A percentile compares a stretch with the other conserved stretches of the same genome.
phyloP scores from a whole-genome alignment of 2,888 invertebrate genomes.

The Eudasyphora cyanicolor region DNA sequence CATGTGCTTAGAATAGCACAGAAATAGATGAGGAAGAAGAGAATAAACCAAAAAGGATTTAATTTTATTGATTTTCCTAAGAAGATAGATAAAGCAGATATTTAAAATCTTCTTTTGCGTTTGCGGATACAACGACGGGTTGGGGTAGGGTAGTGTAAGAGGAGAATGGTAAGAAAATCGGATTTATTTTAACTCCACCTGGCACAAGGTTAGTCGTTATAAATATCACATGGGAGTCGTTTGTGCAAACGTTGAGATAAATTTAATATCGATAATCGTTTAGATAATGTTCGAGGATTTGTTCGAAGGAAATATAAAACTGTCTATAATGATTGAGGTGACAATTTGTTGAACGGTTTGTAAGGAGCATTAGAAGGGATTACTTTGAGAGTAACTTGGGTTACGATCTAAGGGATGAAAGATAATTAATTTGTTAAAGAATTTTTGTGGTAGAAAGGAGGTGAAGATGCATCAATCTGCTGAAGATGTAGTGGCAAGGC shows the following conservation, averaged over 20 bases:
- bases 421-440: not conserved
- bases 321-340: slow-evolving; percentile 21
- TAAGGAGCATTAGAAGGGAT: not conserved
- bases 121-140: not conserved
- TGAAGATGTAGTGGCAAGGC: no score
- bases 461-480: not conserved
- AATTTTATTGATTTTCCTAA: slow-evolving; percentile 59
- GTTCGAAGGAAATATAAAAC: slow-evolving; percentile 19
- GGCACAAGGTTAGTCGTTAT: not conserved
- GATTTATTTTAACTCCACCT: slow-evolving; percentile 7
- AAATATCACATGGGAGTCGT: slow-evolving; percentile 7
- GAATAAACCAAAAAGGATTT: slow-evolving; percentile 41
- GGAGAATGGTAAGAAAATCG: slow-evolving; percentile 10
- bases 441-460: not conserved
- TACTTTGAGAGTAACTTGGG: not conserved
- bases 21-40: not conserved
- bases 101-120: slow-evolving; percentile 7
- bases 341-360: slow-evolving; percentile 13
- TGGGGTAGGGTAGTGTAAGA: not conserved
- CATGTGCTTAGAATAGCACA: slow-evolving; percentile 14
- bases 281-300: slow-evolving; percentile 24
- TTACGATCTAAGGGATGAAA: not conserved
- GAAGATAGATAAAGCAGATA: slow-evolving; percentile 7
- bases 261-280: slow-evolving; percentile 31
- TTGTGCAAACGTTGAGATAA: not conserved